Conservation (phyloP, 2,797 vertebrate genomes). For the Myoxocephalus aenaeus region DNA sequence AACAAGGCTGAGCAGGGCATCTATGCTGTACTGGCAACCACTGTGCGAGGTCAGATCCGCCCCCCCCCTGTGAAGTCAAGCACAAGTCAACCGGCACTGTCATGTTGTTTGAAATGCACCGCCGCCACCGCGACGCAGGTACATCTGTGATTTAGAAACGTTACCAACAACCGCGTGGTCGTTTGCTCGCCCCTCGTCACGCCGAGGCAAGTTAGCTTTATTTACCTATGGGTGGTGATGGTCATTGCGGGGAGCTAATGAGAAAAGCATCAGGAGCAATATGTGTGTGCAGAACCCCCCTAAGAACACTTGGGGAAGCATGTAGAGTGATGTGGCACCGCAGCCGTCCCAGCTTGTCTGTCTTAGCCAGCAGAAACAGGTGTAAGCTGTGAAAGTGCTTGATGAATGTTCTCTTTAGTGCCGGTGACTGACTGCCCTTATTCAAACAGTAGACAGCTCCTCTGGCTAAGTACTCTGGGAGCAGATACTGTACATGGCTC, state of each 20-base stretch:
- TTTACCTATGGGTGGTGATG: constrained; percentile 67
- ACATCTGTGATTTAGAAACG: constrained; percentile 33
- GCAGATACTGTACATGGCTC: constrained; percentile 76
- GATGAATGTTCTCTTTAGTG: constrained; percentile 84
- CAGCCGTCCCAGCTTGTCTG: constrained; percentile 72
- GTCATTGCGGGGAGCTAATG: constrained; percentile 66
- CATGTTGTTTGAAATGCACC: constrained; percentile 45
- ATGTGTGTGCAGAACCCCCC: constrained; percentile 46
- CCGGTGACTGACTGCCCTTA: constrained; percentile 82
- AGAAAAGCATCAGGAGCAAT: constrained; percentile 61
- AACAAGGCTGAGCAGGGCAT: constrained; percentile 51
- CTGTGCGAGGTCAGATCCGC: constrained; percentile 50
- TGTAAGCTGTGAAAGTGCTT: constrained; percentile 78
- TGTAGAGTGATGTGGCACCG: constrained; percentile 73
- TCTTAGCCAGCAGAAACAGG: constrained; percentile 81
- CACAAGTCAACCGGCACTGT: constrained; percentile 35
- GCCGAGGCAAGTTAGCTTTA: constrained; percentile 47
- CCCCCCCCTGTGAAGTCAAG: constrained; percentile 28
- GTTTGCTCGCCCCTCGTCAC: constrained; percentile 29
- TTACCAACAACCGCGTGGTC: constrained; percentile 19
- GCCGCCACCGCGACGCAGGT: constrained; percentile 9
- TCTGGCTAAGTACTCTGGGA: constrained; percentile 73
- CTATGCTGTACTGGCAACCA: constrained; percentile 37
- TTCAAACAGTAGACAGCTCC: constrained; percentile 79
- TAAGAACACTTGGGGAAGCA: constrained; percentile 67